phyloP scores from a whole-genome alignment of 2,797 vertebrate species.

The Malurus splendens region DNA sequence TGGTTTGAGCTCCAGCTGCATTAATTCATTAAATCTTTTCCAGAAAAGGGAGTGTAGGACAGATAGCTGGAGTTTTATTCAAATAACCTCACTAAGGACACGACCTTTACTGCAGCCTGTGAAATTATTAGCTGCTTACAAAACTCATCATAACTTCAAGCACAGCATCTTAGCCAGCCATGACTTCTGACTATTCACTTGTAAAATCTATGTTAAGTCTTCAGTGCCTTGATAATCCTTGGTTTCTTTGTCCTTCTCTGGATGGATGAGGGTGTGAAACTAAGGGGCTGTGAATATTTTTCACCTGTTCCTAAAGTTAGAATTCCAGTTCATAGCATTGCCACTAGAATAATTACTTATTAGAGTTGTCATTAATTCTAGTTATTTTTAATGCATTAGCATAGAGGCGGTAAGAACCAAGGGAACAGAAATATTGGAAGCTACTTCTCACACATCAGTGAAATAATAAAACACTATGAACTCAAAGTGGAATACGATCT shows the following conservation, averaged over 20 bases:
- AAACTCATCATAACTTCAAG: background rate
- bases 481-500: constrained; percentile 40
- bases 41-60: background rate
- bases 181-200: background rate
- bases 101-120: background rate
- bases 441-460: constrained; percentile 1
- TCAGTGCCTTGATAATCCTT: background rate
- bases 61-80: background rate
- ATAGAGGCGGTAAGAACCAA: background rate
- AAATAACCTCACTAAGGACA: background rate
- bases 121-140: background rate
- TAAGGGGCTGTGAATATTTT: background rate
- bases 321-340: background rate
- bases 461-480: constrained; percentile 40
- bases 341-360: background rate
- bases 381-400: background rate
- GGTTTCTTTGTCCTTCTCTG: background rate
- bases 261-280: background rate
- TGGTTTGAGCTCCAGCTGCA: background rate
- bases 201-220: background rate
- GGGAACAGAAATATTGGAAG: background rate
- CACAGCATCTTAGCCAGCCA: background rate
- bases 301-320: background rate
- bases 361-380: constrained; percentile 5
- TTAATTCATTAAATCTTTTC: background rate